Conservation (phyloP, 1,140 invertebrate genomes). For the Drosophila santomea region DNA sequence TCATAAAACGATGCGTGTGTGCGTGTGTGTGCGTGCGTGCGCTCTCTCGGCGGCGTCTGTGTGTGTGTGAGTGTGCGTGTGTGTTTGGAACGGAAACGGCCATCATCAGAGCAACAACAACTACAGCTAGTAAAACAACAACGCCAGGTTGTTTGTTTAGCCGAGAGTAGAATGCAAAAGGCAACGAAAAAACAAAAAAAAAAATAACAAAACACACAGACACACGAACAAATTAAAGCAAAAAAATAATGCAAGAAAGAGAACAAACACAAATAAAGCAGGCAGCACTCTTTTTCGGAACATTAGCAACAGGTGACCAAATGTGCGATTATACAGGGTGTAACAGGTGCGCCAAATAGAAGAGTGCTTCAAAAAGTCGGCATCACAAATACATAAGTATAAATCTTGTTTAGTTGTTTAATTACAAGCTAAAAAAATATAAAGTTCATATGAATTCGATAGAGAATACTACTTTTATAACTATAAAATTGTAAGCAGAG, state of each 20-base stretch:
- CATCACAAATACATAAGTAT: not conserved
- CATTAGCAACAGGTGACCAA: slow-evolving; percentile 68
- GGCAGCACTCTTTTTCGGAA: slow-evolving; percentile 4
- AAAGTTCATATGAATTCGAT: too few relatives aligned
- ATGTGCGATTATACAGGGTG: slow-evolving; percentile 40
- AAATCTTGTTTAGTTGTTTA: not conserved
- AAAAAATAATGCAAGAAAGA: slow-evolving; percentile 21
- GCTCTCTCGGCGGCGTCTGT: slow-evolving; percentile 2
- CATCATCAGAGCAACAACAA: slow-evolving; percentile 74
- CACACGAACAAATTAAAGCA: slow-evolving; percentile 42
- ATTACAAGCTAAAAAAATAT: not conserved
- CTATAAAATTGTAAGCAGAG: too few relatives aligned
- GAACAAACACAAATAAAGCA: slow-evolving; percentile 47
- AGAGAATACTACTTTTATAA: too few relatives aligned
- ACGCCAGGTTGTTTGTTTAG: slow-evolving; percentile 70
- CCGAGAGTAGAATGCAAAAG: slow-evolving; percentile 57
- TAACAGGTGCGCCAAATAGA: slow-evolving; percentile 60
- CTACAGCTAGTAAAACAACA: slow-evolving; percentile 76
- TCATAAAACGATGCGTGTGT: slow-evolving; percentile 60
- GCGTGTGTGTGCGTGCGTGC: slow-evolving; percentile 13
- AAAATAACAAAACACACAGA: slow-evolving; percentile 15
- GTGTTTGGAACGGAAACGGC: slow-evolving; percentile 82
- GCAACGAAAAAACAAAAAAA: slow-evolving; percentile 47
- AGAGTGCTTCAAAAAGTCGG: not conserved
- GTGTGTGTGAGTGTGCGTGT: slow-evolving; percentile 27